Evolutionary conservation across 1,140 invertebrate genomes (phyloP).

Genomic region (Oryctes rhinoceros): DNA sequence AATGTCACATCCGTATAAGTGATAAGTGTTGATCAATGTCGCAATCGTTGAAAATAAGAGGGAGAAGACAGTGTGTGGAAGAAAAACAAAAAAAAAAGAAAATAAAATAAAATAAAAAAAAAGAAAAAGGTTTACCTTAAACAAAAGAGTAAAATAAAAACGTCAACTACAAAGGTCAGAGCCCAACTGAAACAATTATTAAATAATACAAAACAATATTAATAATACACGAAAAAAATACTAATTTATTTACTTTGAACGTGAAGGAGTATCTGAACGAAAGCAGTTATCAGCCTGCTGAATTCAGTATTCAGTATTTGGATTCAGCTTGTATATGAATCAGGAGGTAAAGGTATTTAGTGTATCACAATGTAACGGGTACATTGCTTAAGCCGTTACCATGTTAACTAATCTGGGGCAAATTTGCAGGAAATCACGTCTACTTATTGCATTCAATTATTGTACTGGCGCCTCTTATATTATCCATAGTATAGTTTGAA

Average conservation of each 20-base stretch:
- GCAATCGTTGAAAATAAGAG: background rate
- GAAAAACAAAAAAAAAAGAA: slow-evolving; percentile 17
- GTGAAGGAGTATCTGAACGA: background rate
- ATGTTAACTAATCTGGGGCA: too few species aligned
- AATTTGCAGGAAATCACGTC: too few species aligned
- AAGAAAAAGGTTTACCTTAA: slow-evolving; percentile 48
- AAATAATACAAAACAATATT: slow-evolving; percentile 51
- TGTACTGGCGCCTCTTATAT: too few species aligned
- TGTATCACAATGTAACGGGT: too few species aligned
- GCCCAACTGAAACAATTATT: slow-evolving; percentile 60
- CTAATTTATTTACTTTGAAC: background rate
- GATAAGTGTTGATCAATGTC: slow-evolving; percentile 39
- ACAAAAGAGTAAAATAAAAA: slow-evolving; percentile 55
- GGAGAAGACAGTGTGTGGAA: background rate
- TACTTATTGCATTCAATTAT: too few species aligned
- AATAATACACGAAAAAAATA: slow-evolving; percentile 33
- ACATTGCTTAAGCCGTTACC: too few species aligned
- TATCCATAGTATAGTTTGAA: too few species aligned
- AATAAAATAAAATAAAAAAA: too few species aligned
- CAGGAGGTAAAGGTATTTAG: too few species aligned
- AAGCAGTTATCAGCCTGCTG: background rate
- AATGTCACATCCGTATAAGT: slow-evolving; percentile 40
- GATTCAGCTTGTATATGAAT: too few species aligned
- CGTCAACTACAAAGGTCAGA: slow-evolving; percentile 55
- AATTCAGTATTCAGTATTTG: too few species aligned